Percentiles rank a stretch among this genome's conserved stretches.
Evolutionary conservation across 2,797 vertebrate genomes (phyloP).

Genomic region (Mareca strepera): DNA sequence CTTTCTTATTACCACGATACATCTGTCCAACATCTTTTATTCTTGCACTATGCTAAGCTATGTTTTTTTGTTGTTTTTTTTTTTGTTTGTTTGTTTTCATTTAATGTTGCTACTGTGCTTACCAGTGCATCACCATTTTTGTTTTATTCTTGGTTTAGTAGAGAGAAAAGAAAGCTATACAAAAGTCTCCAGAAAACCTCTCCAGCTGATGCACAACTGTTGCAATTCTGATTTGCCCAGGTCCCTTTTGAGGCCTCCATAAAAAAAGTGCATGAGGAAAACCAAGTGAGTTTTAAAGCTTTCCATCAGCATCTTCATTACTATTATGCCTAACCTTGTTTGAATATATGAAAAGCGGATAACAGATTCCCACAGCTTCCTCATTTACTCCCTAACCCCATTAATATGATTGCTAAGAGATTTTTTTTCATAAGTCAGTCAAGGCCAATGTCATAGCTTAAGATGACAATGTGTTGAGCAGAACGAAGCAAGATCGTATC

Average conservation of each 20-base stretch:
- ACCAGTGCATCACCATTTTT: background rate
- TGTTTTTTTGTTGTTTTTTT: background rate
- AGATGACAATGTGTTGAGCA: background rate
- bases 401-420: background rate
- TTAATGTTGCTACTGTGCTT: background rate
- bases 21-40: background rate
- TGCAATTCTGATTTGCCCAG: background rate
- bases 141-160: background rate
- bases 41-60: background rate
- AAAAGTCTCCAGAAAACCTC: background rate
- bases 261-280: background rate
- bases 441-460: background rate
- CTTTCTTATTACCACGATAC: background rate
- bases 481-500: rapidly evolving
- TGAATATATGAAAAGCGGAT: background rate
- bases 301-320: background rate
- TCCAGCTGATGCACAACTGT: background rate
- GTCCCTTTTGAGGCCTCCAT: background rate
- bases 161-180: background rate
- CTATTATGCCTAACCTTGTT: background rate
- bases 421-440: background rate
- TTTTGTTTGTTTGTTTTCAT: background rate
- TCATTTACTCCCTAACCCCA: background rate
- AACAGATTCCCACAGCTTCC: background rate
- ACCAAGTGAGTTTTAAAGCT: background rate